A percentile compares a stretch with the other conserved stretches of the same genome.
These are phyloP conservation scores for Laothoe populi DNA, from an alignment of 2,888 invertebrate species.

Conservation along the genomic window DNA sequence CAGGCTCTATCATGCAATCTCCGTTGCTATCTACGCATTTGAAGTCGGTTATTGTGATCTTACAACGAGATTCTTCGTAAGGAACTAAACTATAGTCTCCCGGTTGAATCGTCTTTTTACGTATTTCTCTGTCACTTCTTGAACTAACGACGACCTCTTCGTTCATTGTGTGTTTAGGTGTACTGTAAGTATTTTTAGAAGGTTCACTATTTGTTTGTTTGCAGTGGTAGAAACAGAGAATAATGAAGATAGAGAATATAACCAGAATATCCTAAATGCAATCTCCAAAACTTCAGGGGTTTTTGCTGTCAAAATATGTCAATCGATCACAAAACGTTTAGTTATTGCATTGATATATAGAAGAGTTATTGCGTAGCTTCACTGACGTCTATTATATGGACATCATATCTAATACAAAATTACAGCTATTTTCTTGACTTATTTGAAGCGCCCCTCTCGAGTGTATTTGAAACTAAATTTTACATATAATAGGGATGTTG, in stretches of 20 bases:
- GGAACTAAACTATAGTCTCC: conserved; percentile 73
- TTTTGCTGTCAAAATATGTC: not conserved
- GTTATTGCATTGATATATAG: not conserved
- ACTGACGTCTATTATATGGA: no score
- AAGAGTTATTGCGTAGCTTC: no score
- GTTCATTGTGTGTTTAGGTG: conserved; percentile 48
- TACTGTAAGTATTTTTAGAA: not conserved
- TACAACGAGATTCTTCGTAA: conserved; percentile 76
- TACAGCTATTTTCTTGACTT: no score
- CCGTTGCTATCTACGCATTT: conserved; percentile 56
- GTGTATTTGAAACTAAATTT: no score
- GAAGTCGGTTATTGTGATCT: conserved; percentile 62
- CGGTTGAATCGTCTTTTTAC: conserved; percentile 64
- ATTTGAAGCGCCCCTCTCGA: no score
- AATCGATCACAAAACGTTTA: conserved; percentile 3
- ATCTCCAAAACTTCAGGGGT: no score
- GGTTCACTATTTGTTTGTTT: no score
- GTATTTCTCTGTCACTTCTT: conserved; percentile 67
- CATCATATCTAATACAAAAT: no score
- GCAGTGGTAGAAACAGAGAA: no score
- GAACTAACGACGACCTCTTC: conserved; percentile 58
- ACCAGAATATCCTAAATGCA: no score
- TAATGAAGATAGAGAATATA: no score
- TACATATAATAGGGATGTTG: no score
- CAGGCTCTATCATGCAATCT: conserved; percentile 58